phyloP scores from a whole-genome alignment of 2,888 invertebrate genomes.

The Smittia aterrima region DNA sequence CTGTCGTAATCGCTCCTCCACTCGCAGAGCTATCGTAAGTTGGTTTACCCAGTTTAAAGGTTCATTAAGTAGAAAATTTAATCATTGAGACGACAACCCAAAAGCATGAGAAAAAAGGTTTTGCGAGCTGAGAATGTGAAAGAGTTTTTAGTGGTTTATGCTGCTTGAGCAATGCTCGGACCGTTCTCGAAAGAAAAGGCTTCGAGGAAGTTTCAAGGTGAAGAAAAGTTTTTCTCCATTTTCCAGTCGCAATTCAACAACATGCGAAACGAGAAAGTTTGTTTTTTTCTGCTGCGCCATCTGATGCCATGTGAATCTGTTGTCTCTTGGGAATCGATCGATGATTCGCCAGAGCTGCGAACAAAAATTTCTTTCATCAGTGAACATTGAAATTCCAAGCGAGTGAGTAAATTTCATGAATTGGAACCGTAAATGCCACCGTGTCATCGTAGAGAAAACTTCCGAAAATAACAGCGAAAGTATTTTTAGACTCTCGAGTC shows the following conservation, averaged over 20 bases:
- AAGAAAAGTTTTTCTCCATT: no score
- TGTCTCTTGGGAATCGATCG: no score
- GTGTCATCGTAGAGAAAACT: background rate
- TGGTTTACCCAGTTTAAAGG: no score
- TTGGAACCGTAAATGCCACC: background rate
- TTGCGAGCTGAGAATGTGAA: background rate
- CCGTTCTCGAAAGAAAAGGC: no score
- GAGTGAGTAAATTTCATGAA: background rate
- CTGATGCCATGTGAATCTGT: no score
- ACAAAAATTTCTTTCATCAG: background rate
- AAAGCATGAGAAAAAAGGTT: background rate
- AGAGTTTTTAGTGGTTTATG: background rate
- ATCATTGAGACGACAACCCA: background rate
- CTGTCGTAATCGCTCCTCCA: background rate
- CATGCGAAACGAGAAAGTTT: no score
- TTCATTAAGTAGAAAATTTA: constrained; percentile 20
- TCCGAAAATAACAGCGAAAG: background rate
- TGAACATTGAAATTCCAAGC: background rate
- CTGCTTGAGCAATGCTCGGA: no score
- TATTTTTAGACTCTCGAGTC: background rate
- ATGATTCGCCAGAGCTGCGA: background rate
- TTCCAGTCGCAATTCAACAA: no score
- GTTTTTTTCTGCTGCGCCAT: no score
- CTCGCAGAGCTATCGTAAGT: no score
- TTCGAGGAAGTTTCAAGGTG: no score